Conservation (phyloP, 2,888 invertebrate genomes). For the Panopea generosa region DNA sequence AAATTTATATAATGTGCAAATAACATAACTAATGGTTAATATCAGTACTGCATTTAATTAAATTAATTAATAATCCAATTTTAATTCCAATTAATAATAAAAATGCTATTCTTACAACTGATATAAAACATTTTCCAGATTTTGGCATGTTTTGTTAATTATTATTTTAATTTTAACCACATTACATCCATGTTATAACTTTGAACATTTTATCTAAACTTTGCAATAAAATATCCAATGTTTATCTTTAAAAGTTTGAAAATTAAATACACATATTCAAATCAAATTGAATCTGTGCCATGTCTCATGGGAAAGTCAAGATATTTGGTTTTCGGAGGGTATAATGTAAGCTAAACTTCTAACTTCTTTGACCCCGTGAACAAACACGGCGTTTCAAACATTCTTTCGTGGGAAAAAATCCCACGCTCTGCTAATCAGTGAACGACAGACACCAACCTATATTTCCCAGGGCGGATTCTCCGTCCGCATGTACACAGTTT, state of each 20-base stretch:
- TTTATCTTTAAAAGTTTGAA: too few relatives aligned
- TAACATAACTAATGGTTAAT: too few relatives aligned
- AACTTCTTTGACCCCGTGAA: conserved; percentile 40
- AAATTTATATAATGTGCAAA: too few relatives aligned
- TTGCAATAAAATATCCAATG: too few relatives aligned
- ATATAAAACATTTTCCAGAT: conserved; percentile 49
- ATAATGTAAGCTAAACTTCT: conserved; percentile 13
- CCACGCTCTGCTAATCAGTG: conserved; percentile 58
- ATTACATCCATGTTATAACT: too few relatives aligned
- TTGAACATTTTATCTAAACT: too few relatives aligned
- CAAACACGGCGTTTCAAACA: conserved; percentile 51
- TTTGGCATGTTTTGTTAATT: conserved; percentile 31
- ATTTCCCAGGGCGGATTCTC: conserved; percentile 49
- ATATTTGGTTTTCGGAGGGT: neutral
- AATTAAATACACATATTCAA: too few relatives aligned
- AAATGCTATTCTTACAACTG: conserved; percentile 57
- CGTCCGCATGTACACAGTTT: conserved; percentile 15
- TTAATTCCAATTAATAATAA: too few relatives aligned
- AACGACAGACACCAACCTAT: conserved; percentile 47
- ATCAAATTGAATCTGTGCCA: too few relatives aligned
- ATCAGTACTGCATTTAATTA: too few relatives aligned
- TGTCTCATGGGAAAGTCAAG: conserved; percentile 18
- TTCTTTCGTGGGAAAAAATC: conserved; percentile 63
- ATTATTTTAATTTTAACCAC: too few relatives aligned
- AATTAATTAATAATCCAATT: too few relatives aligned